Conservation (phyloP, 2,888 invertebrate species). For the Tethea ocularis region DNA sequence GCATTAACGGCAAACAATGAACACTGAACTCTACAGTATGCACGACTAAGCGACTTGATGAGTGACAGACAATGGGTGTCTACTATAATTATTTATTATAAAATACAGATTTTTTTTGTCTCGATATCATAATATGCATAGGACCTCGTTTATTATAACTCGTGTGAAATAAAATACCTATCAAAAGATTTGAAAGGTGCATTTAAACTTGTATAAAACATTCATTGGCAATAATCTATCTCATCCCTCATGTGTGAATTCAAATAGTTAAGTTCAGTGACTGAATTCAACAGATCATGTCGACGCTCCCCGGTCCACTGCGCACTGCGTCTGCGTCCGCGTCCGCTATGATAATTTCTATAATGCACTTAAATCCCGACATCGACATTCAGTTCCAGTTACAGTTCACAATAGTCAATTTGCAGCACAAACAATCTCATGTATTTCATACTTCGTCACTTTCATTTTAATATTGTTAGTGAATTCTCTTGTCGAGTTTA, state of each 20-base stretch:
- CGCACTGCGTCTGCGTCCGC: conserved; percentile 37
- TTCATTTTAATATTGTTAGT: neutral
- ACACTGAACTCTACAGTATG: conserved; percentile 34
- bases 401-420: conserved; percentile 41
- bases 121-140: neutral
- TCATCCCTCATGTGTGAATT: conserved; percentile 16
- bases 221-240: conserved; percentile 11
- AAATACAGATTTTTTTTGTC: conserved; percentile 7
- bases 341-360: conserved; percentile 48
- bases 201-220: too few relatives aligned
- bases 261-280: conserved; percentile 16
- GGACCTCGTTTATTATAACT: too few relatives aligned
- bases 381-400: conserved; percentile 42
- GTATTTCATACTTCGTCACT: conserved; percentile 8
- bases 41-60: conserved; percentile 28
- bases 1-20: conserved; percentile 35
- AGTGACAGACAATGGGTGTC: conserved; percentile 21
- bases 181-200: too few relatives aligned
- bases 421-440: conserved; percentile 20
- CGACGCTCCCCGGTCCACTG: conserved; percentile 32
- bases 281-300: conserved; percentile 16
- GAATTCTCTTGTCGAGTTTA: too few relatives aligned
- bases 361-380: conserved; percentile 44
- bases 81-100: neutral
- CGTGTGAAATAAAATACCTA: too few relatives aligned